phyloP scores from a whole-genome alignment of 30 jellyfish, hydroid and myxozoan genomes.

The Aurelia aurita region DNA sequence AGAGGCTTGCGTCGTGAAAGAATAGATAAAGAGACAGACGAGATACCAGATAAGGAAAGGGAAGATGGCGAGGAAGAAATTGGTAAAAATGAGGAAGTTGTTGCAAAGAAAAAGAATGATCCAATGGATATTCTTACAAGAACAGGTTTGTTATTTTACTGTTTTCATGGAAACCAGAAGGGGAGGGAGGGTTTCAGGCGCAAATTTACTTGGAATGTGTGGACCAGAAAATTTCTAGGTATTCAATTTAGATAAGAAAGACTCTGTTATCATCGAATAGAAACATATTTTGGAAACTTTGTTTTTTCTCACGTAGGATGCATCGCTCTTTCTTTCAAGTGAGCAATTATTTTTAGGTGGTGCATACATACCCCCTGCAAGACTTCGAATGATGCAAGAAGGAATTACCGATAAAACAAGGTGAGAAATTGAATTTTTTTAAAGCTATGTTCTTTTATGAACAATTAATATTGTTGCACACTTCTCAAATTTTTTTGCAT shows the following conservation, averaged over 20 bases:
- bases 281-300: too few relatives aligned
- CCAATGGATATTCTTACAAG: constrained; percentile 83
- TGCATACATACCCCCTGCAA: constrained; percentile 98
- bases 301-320: too few relatives aligned
- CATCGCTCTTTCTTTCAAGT: too few relatives aligned
- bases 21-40: neutral
- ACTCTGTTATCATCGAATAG: too few relatives aligned
- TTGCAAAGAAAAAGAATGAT: constrained; percentile 63
- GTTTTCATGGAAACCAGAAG: too few relatives aligned
- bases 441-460: too few relatives aligned
- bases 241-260: neutral
- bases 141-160: constrained; percentile 73
- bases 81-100: constrained; percentile 21
- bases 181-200: too few relatives aligned
- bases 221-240: neutral
- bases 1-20: neutral
- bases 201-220: too few relatives aligned
- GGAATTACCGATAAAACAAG: constrained; percentile 90
- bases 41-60: neutral
- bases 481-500: too few relatives aligned
- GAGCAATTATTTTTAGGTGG: constrained; percentile 65
- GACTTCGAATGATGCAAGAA: constrained; percentile 80
- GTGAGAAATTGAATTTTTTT: constrained; percentile 11
- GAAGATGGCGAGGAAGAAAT: neutral
- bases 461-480: too few relatives aligned